Percentiles rank a stretch among this genome's conserved stretches.
Conservation (phyloP, 1,140 invertebrate species). For the Papilio xuthus region DNA sequence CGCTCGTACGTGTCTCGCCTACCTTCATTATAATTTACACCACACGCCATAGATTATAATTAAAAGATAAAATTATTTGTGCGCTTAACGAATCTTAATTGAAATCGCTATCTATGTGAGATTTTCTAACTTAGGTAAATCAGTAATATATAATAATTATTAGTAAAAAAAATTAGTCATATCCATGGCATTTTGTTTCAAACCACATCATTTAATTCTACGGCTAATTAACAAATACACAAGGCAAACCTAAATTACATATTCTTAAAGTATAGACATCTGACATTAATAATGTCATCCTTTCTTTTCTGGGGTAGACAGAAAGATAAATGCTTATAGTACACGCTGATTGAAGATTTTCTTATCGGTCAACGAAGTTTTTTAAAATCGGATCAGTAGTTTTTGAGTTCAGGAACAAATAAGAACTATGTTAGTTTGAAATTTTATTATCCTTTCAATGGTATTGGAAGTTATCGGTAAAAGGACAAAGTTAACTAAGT, state of each 20-base stretch:
- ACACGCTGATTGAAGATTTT: not conserved
- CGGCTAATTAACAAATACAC: too few species aligned
- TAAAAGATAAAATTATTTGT: slow-evolving; percentile 8
- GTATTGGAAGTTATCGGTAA: not conserved
- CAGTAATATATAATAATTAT: not conserved
- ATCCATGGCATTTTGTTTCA: too few species aligned
- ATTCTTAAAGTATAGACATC: too few species aligned
- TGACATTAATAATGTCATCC: too few species aligned
- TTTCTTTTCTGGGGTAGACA: too few species aligned
- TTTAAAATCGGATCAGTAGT: too few species aligned
- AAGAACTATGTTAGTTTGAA: not conserved
- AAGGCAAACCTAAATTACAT: too few species aligned
- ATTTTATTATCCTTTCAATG: not conserved
- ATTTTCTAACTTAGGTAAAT: not conserved
- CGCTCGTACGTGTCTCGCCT: not conserved
- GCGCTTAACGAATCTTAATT: not conserved
- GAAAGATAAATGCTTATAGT: too few species aligned
- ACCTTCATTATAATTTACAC: not conserved
- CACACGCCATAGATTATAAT: slow-evolving; percentile 3
- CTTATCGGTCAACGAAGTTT: too few species aligned
- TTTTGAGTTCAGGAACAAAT: not conserved
- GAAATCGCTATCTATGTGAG: not conserved
- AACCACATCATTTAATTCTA: too few species aligned
- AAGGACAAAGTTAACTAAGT: not conserved
- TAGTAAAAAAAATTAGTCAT: too few species aligned